phyloP scores from a whole-genome alignment of 1,140 invertebrate species.

The Maniola jurtina region DNA sequence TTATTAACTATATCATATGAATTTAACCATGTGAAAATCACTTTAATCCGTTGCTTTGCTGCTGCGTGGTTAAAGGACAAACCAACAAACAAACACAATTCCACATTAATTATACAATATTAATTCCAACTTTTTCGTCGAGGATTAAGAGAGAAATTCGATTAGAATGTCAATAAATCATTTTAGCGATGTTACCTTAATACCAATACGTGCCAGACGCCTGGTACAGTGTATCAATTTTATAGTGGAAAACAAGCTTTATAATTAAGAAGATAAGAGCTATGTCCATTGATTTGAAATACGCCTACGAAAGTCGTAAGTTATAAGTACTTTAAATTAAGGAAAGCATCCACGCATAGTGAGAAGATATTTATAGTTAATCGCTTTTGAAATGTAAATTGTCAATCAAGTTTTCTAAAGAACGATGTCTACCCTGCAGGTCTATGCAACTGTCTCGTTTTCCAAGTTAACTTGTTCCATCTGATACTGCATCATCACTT shows the following conservation, averaged over 20 bases:
- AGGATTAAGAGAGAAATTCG: constrained; percentile 24
- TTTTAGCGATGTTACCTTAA: constrained; percentile 43
- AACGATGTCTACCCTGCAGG: too few relatives aligned
- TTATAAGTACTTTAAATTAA: neutral
- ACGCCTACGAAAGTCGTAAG: neutral
- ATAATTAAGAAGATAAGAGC: neutral
- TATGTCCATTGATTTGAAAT: neutral
- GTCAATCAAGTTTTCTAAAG: too few relatives aligned
- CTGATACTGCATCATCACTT: too few relatives aligned
- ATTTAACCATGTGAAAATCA: too few relatives aligned
- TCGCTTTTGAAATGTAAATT: too few relatives aligned
- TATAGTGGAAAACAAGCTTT: constrained; percentile 20
- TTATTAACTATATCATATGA: too few relatives aligned
- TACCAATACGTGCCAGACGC: constrained; percentile 31
- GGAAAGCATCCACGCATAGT: neutral
- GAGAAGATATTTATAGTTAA: neutral
- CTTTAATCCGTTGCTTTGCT: too few relatives aligned
- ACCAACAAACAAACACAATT: too few relatives aligned
- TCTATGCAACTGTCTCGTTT: too few relatives aligned
- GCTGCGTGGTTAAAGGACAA: too few relatives aligned
- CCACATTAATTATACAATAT: too few relatives aligned
- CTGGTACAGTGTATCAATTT: constrained; percentile 20
- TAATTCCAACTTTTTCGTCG: constrained; percentile 7
- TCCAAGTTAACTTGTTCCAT: too few relatives aligned
- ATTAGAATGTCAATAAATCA: constrained; percentile 27